Base-by-base conservation (phyloP, 1,140 invertebrate genomes). In the Lordiphosa collinella region DNA sequence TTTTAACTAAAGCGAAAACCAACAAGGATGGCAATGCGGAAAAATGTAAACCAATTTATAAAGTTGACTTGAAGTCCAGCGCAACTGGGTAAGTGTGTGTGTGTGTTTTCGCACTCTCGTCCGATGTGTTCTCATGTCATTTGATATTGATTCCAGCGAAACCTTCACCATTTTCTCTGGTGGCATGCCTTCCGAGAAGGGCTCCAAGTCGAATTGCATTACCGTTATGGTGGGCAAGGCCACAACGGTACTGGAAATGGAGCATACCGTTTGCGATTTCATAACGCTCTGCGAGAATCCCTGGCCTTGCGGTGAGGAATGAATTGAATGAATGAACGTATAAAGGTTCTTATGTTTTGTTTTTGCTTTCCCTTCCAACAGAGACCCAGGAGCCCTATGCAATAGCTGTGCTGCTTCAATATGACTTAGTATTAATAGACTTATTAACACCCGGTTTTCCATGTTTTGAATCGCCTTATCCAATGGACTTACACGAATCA, bases 381-480 rank as follows among this genome's bases (percentile, higher is more conserved):
- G 98, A 99, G 90, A 94, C 95, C 89, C 96, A 97, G 91, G 98
- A 99, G 89, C 98, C 98, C 41, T 98, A 98, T 90, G 97, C 96
- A 70, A 96, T 99, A 87, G 96, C 99, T 74, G 98, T 99, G 71
- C 92, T 99, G 57, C 93, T 99, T 66, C 96, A 98, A 90, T 98
- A 98, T 91, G 98, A 99, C 91, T 92, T 99, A 86, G 97, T 99
- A 80, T 95, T 99, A 65, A 97, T 99, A 89, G 98, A 99, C 91
- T 92, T 99, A 72, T 93, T 95, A 87, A 95, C 96, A 36, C 93
- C 94, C 41, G 98, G 98, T 86, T 99, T 99, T 91, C 98, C 98
- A 10, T 98, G 97, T 90, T 98, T 99, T 91, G 97, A 99, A 90
- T 99, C 99, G 92, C 99, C 98, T 38, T 99, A 99, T 92, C 96